Evolutionary conservation across 1,140 invertebrate species (phyloP), one percentile per base, ranked within the genome.

Genomic region (Sipha flava): DNA sequence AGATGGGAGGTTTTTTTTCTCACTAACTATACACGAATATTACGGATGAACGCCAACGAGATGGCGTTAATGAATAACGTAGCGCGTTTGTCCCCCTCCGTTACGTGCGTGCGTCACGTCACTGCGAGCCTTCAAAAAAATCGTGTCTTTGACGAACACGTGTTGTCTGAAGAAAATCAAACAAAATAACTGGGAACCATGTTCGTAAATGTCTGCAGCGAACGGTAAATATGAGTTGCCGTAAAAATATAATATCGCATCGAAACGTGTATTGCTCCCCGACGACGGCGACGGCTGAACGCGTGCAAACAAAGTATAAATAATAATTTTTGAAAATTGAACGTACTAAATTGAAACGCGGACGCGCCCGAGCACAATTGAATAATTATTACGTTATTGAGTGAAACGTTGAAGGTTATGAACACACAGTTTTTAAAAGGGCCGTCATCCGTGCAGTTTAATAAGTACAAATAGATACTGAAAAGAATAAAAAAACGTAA

Each of bases 21-120:
- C 5, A 14, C 62, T 43, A 66, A 68, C 40, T 70, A 29, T 59
- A 16, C 7, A n/a, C 29, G 37, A 29, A 26, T 40, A 43, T 57
- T 59, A 57, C 49, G 52, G 73, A 57, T 18, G 21, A 77, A 77
- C 37, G 49, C 73, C 47, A 57, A 77, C 73, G 49, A 57, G 73
- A 77, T 40, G 34, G 52, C 73, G 31, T 77, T 77, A 77, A 77
- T 77, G 73, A 77, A 77, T 77, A 59, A 77, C 34, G 52, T 29
- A 26, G 73, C 73, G 52, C 73, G 37, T 77, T 77, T 43, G 31
- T 75, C 47, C 72, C 72, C 47, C n/a, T 72, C 45, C 31, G 49
- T 54, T 26, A 26, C n/a, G 37, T 29, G 26, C 49, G 34, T n/a
- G n/a, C n/a, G n/a, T n/a, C n/a, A 75, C 23, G 68, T 72, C 68